Evolutionary conservation across 2,113 vertebrate species (phyloP).

Genomic region (Campylomormyrus tamandua): DNA sequence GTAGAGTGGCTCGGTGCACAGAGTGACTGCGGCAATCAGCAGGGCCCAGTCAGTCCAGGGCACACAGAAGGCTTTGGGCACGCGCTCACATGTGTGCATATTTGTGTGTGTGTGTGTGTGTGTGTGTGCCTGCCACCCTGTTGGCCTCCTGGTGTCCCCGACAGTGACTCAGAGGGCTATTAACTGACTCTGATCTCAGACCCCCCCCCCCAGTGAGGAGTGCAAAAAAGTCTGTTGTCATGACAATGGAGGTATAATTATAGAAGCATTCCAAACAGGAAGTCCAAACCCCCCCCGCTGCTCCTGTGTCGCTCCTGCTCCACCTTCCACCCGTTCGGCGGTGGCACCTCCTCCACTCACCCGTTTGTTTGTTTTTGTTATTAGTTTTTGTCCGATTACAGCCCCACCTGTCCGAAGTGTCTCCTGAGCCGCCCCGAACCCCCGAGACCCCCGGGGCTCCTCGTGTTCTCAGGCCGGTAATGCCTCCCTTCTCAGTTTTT

Average conservation of each 20-base stretch:
- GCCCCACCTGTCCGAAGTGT: neutral
- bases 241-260: slow-evolving; percentile 24
- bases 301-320: neutral
- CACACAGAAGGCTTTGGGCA: neutral
- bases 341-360: neutral
- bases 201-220: neutral
- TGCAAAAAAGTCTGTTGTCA: slow-evolving; percentile 19
- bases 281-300: neutral
- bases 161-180: slow-evolving; percentile 14
- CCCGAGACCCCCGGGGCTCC: neutral
- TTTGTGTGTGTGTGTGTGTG: neutral
- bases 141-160: slow-evolving; percentile 1
- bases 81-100: neutral
- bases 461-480: neutral
- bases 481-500: neutral
- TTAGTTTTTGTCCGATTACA: neutral
- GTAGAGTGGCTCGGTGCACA: neutral
- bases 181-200: slow-evolving; percentile 17
- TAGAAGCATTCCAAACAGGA: slow-evolving; percentile 30
- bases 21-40: neutral
- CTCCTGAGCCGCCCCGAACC: neutral
- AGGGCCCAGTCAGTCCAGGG: neutral
- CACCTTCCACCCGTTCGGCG: neutral
- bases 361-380: neutral
- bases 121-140: neutral